A percentile compares a stretch with the other conserved stretches of the same genome.
phyloP scores from a whole-genome alignment of 2,113 vertebrate genomes.

The Corythornis vintsioides region DNA sequence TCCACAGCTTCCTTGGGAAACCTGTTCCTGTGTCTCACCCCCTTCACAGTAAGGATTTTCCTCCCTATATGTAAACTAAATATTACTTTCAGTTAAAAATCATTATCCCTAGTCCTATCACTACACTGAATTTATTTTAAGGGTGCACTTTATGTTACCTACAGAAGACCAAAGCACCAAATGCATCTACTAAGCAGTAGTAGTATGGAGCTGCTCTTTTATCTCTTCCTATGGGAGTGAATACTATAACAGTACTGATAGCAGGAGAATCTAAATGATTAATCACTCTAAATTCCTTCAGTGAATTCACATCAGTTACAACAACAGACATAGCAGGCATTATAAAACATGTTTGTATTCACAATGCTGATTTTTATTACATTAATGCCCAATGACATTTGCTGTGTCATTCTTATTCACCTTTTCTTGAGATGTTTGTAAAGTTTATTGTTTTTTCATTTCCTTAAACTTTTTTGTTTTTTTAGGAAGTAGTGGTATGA shows the following conservation, averaged over 20 bases:
- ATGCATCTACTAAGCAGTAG: neutral
- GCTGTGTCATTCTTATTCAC: neutral
- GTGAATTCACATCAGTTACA: neutral
- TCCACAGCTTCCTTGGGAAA: rapidly evolving
- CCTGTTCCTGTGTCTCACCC: rapidly evolving
- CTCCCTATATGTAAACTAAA: neutral
- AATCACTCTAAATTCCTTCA: neutral
- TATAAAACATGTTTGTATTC: neutral
- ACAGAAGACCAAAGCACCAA: neutral
- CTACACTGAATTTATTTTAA: neutral
- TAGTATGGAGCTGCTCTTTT: neutral
- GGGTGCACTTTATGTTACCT: rapidly evolving
- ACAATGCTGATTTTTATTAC: neutral
- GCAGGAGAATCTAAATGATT: neutral
- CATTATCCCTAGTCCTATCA: neutral
- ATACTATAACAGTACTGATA: neutral
- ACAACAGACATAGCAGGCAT: neutral
- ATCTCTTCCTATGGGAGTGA: neutral
- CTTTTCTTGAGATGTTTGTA: neutral
- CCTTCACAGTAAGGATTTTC: rapidly evolving
- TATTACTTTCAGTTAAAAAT: neutral
- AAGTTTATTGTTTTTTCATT: neutral
- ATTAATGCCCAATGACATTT: neutral
- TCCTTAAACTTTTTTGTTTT: neutral
- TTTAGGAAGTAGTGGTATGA: neutral